Percentiles rank a stretch among this genome's conserved stretches.
phyloP scores from a whole-genome alignment of 2,888 invertebrate genomes.

The Lithophane socia region DNA sequence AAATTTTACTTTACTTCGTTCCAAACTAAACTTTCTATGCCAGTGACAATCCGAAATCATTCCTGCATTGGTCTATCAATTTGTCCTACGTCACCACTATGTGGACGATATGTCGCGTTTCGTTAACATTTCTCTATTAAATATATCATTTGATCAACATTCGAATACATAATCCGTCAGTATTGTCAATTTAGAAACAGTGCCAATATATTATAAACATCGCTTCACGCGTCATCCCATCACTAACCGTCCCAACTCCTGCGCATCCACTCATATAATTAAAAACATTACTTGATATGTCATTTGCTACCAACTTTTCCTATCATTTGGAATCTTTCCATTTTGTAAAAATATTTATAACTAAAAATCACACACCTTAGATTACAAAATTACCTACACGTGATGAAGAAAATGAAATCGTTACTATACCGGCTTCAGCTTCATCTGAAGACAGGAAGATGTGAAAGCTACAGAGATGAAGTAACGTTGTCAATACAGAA shows the following conservation, averaged over 20 bases:
- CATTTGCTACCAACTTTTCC: constrained; percentile 85
- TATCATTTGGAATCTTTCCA: constrained; percentile 90
- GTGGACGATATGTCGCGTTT: constrained; percentile 88
- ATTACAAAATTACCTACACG: constrained; percentile 82
- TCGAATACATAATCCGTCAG: constrained; percentile 80
- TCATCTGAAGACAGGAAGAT: constrained; percentile 41
- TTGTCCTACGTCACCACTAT: constrained; percentile 82
- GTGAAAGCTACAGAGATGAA: constrained; percentile 57
- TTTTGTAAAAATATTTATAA: constrained; percentile 83
- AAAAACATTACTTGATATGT: constrained; percentile 89
- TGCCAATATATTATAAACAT: constrained; percentile 76
- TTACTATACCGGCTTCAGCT: constrained; percentile 59
- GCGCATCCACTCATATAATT: constrained; percentile 78
- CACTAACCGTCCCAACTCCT: constrained; percentile 81
- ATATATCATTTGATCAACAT: constrained; percentile 86
- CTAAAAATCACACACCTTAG: constrained; percentile 88
- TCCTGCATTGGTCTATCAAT: constrained; percentile 60
- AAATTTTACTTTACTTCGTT: constrained; percentile 77
- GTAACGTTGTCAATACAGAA: constrained; percentile 54
- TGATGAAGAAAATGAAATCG: constrained; percentile 71
- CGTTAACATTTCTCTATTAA: constrained; percentile 88
- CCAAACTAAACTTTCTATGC: constrained; percentile 62
- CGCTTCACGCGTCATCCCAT: constrained; percentile 72
- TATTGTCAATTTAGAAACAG: constrained; percentile 87
- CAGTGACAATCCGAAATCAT: constrained; percentile 56